Evolutionary conservation across 2,113 vertebrate genomes (phyloP).

Genomic region (Bufo bufo): DNA sequence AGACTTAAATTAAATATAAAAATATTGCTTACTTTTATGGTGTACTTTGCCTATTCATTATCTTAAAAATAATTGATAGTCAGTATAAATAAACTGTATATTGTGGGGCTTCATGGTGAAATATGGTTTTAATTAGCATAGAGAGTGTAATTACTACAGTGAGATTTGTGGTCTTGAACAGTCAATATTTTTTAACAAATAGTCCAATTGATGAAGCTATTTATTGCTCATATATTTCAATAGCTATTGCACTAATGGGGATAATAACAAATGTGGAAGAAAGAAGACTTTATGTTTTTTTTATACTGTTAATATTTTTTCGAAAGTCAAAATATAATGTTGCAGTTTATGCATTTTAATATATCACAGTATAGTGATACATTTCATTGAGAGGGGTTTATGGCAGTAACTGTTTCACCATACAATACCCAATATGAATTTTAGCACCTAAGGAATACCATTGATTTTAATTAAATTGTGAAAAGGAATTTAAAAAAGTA

Average conservation of each 20-base stretch:
- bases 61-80: neutral
- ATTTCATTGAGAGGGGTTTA: neutral
- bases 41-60: neutral
- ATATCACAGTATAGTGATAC: neutral
- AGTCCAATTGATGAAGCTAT: neutral
- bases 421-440: neutral
- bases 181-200: neutral
- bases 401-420: neutral
- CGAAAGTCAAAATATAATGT: neutral
- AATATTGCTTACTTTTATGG: neutral
- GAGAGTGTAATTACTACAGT: neutral
- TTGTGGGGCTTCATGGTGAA: neutral
- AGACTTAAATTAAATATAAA: neutral
- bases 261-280: neutral
- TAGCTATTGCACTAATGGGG: neutral
- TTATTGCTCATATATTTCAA: neutral
- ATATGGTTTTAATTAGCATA: neutral
- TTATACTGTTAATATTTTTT: neutral
- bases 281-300: neutral
- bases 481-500: too few species aligned
- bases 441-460: too few species aligned
- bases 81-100: neutral
- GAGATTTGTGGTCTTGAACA: neutral
- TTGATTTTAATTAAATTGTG: too few species aligned
- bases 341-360: neutral